Base-by-base conservation (phyloP, 2,888 invertebrate species). In the Stramonita haemastoma region DNA sequence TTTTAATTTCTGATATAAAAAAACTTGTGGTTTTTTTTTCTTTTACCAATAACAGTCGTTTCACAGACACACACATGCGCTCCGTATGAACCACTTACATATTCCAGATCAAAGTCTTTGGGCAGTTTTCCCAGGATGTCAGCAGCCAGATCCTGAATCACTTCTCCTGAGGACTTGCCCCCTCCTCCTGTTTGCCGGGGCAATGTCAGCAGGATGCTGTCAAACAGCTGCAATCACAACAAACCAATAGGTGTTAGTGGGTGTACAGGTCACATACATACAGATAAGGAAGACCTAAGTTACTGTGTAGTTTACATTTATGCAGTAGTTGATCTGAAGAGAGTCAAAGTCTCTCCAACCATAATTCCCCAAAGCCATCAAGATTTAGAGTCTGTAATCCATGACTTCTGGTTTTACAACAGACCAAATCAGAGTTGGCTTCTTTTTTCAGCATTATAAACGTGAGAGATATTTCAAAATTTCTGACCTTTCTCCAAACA, bases 201-300 rank as follows among this genome's bases (percentile, higher is more conserved):
- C 90, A 98, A 98, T 0, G 98, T 98, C 91, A 97, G 96, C 91
- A 98, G 96, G 86, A 98, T 97, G 66, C 98, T 98, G 92, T 97
- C 96, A 91, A 98, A 97, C 88, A 98, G 96, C 97, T 98, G 96
- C 87, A 93, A 87, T 32, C 34, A 79, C 34, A 79, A 79, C 34
- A 22, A 1, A 11, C 29, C 6, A 2, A 46, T 46, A 46, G 46
- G 46, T 8, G 46, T 46, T 46, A 46, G 8, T 8, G 2, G 46
- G 19, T n/a, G 17, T 70, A 70, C 70, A 70, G 70, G n/a, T 70
- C 70, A 26, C 17, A 19, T n/a, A 70, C n/a, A 26, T 70, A 70
- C 70, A 17, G 70, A 70, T 26, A 6, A 70, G 17, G 5, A 46
- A 46, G 46, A 46, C 46, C 46, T 46, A 46, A 46, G 46, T 46